phyloP scores from a whole-genome alignment of 2,113 vertebrate genomes.

The Odocoileus hemionus region DNA sequence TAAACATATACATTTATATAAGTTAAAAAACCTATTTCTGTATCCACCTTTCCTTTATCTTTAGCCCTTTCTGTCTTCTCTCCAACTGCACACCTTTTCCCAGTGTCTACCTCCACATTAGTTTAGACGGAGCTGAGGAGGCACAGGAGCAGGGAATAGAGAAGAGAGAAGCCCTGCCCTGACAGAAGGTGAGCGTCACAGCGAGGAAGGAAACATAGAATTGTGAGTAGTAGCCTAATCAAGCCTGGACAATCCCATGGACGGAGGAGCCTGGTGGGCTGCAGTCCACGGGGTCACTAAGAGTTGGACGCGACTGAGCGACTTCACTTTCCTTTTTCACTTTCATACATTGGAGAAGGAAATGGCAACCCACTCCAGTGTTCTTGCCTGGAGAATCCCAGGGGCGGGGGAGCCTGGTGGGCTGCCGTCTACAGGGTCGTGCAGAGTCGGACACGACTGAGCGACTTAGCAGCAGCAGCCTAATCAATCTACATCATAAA shows the following conservation, averaged over 20 bases:
- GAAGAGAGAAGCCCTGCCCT: background rate
- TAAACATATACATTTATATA: slow-evolving; percentile 39
- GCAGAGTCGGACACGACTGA: too few species aligned
- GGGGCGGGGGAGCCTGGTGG: too few species aligned
- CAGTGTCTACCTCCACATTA: background rate
- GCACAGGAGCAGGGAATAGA: background rate
- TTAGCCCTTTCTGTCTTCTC: background rate
- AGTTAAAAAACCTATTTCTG: background rate
- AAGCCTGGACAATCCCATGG: background rate
- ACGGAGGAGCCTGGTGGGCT: too few species aligned
- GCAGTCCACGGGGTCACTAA: too few species aligned
- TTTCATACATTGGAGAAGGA: too few species aligned
- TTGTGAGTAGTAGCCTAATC: background rate
- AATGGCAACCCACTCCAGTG: too few species aligned
- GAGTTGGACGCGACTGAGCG: too few species aligned
- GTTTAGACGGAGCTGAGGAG: background rate
- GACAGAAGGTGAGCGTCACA: background rate
- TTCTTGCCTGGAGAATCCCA: too few species aligned
- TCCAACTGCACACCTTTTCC: background rate
- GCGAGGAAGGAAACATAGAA: background rate
- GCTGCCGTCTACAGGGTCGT: too few species aligned
- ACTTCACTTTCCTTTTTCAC: too few species aligned
- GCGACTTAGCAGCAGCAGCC: background rate
- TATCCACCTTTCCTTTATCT: slow-evolving; percentile 31
- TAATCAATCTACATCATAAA: background rate